Conservation (phyloP, 1,140 invertebrate species). For the Philaenus spumarius region DNA sequence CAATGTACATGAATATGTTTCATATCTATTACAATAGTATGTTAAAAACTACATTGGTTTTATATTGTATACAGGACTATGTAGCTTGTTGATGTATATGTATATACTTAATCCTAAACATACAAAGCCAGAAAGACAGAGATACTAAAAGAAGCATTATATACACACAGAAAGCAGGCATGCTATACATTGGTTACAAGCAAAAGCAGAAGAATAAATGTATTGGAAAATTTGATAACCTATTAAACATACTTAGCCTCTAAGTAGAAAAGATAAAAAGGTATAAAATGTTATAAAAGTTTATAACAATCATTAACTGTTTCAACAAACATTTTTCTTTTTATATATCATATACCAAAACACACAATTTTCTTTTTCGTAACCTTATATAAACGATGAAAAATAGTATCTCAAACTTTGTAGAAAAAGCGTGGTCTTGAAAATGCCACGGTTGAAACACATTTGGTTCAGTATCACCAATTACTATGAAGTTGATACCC, state of each 20-base stretch:
- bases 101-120: too few species aligned
- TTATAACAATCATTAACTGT: conserved; percentile 9
- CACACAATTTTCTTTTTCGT: background rate
- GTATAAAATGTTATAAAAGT: conserved; percentile 13
- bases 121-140: background rate
- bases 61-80: too few species aligned
- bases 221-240: background rate
- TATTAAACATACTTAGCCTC: background rate
- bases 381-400: conserved; percentile 7
- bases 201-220: background rate
- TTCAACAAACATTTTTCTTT: background rate
- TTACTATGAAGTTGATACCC: background rate
- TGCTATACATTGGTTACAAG: background rate
- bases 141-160: background rate
- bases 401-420: conserved; percentile 3
- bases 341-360: background rate
- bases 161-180: conserved; percentile 9
- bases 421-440: conserved; percentile 9
- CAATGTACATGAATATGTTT: too few species aligned
- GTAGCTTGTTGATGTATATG: too few species aligned
- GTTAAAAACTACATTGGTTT: too few species aligned
- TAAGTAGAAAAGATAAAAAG: conserved; percentile 19
- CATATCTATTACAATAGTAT: too few species aligned
- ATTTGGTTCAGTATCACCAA: conserved; percentile 8
- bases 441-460: conserved; percentile 11